Evolutionary conservation across 2,888 invertebrate genomes (phyloP).

Genomic region (Zelleria hepariella): DNA sequence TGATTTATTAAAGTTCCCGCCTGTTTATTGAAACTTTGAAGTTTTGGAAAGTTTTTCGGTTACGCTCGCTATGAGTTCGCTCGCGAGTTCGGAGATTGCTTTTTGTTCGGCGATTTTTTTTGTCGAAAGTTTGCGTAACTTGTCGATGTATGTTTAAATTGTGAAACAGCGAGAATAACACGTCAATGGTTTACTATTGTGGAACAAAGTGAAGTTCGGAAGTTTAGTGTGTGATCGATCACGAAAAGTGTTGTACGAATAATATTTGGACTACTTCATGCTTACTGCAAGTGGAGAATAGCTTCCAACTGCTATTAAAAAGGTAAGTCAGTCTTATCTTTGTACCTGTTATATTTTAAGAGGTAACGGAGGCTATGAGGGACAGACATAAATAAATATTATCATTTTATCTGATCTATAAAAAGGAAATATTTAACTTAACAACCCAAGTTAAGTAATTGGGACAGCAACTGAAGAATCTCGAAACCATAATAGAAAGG

Average conservation of each 20-base stretch:
- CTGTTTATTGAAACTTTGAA: not conserved
- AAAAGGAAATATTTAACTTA: no score
- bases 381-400: no score
- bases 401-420: no score
- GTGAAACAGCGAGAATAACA: not conserved
- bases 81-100: not conserved
- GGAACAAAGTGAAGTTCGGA: not conserved
- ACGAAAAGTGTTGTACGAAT: not conserved
- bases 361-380: no score
- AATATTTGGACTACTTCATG: not conserved
- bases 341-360: no score
- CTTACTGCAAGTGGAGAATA: not conserved
- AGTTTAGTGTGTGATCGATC: not conserved
- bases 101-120: not conserved
- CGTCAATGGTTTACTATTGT: not conserved
- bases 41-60: not conserved
- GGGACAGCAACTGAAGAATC: no score
- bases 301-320: no score
- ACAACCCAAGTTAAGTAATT: no score
- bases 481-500: no score
- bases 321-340: no score
- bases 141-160: not conserved
- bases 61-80: not conserved
- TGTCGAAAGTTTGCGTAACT: not conserved
- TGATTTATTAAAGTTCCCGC: not conserved